A percentile compares a stretch with the other conserved stretches of the same genome.
Evolutionary conservation across 1,140 invertebrate genomes (phyloP).

Genomic region (Pachyrhynchus sulphureomaculatus): DNA sequence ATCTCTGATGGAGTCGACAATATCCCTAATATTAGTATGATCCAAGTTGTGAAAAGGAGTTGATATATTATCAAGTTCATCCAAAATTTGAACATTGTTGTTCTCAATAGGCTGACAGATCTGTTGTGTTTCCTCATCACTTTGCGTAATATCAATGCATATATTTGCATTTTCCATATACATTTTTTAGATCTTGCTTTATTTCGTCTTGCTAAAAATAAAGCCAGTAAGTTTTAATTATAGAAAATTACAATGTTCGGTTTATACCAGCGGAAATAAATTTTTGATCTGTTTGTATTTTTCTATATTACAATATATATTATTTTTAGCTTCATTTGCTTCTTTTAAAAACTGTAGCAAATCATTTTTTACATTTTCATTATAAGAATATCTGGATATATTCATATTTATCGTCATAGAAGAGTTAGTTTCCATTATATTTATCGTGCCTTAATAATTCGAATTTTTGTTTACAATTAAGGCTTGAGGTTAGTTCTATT

Average conservation of each 20-base stretch:
- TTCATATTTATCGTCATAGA: no score
- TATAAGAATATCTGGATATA: conserved; percentile 22
- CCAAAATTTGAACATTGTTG: neutral
- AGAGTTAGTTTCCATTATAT: no score
- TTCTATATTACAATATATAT: conserved; percentile 14
- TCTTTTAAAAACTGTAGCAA: conserved; percentile 21
- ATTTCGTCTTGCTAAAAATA: conserved; percentile 16
- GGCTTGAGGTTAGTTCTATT: no score
- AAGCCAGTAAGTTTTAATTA: neutral
- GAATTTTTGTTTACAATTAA: no score
- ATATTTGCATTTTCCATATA: neutral
- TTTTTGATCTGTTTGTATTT: conserved; percentile 16
- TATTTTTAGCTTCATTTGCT: conserved; percentile 11
- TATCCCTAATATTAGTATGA: conserved; percentile 2
- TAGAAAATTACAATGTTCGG: neutral
- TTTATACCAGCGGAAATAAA: conserved; percentile 22
- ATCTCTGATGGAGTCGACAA: conserved; percentile 23
- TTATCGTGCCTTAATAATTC: no score
- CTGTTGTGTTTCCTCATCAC: conserved; percentile 17
- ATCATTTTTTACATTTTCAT: conserved; percentile 13
- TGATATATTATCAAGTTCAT: neutral
- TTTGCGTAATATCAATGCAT: conserved; percentile 21
- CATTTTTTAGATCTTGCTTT: neutral
- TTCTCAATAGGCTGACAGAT: neutral
- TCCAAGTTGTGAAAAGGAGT: neutral